Base-by-base conservation (phyloP, 2,113 vertebrate species). In the Phasianus colchicus region DNA sequence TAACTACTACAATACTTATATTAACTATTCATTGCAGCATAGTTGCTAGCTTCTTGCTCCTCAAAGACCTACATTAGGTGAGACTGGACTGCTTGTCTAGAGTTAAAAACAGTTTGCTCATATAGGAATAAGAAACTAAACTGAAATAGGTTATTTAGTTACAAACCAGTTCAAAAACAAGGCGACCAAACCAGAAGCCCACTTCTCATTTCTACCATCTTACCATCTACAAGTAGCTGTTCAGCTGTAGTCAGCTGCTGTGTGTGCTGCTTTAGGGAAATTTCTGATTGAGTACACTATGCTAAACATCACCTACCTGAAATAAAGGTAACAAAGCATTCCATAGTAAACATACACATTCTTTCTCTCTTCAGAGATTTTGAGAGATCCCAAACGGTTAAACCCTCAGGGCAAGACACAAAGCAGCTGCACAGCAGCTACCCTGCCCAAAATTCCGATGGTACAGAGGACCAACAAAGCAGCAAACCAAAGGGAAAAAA, bases 41-140 rank as follows among this genome's bases (percentile, higher is more conserved):
- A 52, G 16, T 8, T 29, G 30, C 16, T 11, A 14, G 8, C 18
- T 21, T 20, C 43, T 2, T 2, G 7, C 0, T 71, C 58, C 72
- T 57, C 4, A 1, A 22, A 38, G 14, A 40, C n/a, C 18, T 17
- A 20, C 22, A 6, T 0, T 1, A 36, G 16, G 10, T 0, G 2
- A 38, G 6, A n/a, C 34, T 4, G 4, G 14, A 30, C 16, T 4
- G 21, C 12, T 29, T 5, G 5, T 1, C 80, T 29, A 25, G 16
- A 16, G 6, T 1, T 4, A 45, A 42, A 4, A 21, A 3, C 32
- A 2, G 2, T n/a, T 15, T 6, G 22, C 9, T 17, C 52, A 16
- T 5, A 30, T 54, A 54, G 52, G 27, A 54, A 30, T 17, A 27
- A 17, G 24, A 25, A 15, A 29, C 27, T 30, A 17, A 54, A 54